Conservation (phyloP, 2,888 invertebrate species). For the Torymus aiolomorphi region DNA sequence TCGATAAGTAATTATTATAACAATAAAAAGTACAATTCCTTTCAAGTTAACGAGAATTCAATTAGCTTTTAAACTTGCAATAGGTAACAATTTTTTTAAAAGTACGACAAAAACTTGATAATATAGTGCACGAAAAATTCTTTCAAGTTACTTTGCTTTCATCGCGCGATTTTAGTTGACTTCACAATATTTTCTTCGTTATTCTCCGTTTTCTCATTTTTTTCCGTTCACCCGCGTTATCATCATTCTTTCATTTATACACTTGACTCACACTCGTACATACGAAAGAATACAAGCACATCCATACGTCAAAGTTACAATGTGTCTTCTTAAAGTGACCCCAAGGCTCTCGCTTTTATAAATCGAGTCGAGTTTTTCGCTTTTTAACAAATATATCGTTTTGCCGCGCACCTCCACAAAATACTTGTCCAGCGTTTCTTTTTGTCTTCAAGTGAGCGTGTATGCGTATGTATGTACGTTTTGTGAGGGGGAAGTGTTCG, state of each 20-base stretch:
- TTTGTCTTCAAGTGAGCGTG: slow-evolving; percentile 16
- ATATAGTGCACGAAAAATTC: slow-evolving; percentile 50
- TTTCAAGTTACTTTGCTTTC: slow-evolving; percentile 44
- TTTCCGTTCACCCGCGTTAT: slow-evolving; percentile 22
- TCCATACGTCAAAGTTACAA: slow-evolving; percentile 58
- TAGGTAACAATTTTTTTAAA: slow-evolving; percentile 52
- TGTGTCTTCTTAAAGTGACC: slow-evolving; percentile 42
- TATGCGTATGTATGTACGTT: slow-evolving; percentile 2
- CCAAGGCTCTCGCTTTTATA: slow-evolving; percentile 34
- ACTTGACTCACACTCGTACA: slow-evolving; percentile 47
- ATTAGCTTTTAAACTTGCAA: slow-evolving; percentile 52
- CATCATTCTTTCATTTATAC: slow-evolving; percentile 43
- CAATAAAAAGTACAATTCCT: slow-evolving; percentile 54
- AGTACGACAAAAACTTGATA: slow-evolving; percentile 53
- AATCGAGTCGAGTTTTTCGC: slow-evolving; percentile 30
- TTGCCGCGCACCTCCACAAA: slow-evolving; percentile 28
- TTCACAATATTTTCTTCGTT: slow-evolving; percentile 40
- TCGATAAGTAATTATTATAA: slow-evolving; percentile 51
- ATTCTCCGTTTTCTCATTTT: slow-evolving; percentile 27
- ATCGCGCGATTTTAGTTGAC: slow-evolving; percentile 32
- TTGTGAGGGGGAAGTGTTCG: background rate
- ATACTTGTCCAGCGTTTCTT: slow-evolving; percentile 35
- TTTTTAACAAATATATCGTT: slow-evolving; percentile 30
- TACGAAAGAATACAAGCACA: slow-evolving; percentile 51
- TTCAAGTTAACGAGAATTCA: slow-evolving; percentile 53